Conservation (phyloP, 2,797 vertebrate species). For the Vireo griseus region DNA sequence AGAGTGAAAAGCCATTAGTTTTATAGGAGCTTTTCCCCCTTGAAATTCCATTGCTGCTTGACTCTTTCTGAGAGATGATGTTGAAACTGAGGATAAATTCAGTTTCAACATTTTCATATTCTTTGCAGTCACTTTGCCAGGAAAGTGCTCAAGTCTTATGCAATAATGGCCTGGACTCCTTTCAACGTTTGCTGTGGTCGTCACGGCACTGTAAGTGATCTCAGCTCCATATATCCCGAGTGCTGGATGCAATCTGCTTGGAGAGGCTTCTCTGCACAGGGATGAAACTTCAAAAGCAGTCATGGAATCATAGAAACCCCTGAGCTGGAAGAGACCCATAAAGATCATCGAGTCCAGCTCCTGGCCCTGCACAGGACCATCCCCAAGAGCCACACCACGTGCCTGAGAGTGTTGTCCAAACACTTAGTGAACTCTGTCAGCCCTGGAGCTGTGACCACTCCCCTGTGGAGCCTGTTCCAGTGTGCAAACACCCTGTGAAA, state of each 20-base stretch:
- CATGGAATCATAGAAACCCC: neutral
- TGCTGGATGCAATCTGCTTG: neutral
- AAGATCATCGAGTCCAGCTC: neutral
- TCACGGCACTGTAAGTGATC: neutral
- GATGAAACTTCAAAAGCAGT: neutral
- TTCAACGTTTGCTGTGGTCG: constrained; percentile 10
- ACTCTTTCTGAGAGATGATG: constrained; percentile 44
- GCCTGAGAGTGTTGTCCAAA: neutral
- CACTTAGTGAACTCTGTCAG: neutral
- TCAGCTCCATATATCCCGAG: neutral
- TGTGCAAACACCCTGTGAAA: neutral
- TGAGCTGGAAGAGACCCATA: neutral
- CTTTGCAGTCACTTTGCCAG: constrained; percentile 31
- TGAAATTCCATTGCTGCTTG: constrained; percentile 37
- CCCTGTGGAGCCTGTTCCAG: neutral
- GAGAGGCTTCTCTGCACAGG: neutral
- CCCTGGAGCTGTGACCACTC: neutral
- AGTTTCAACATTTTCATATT: constrained; percentile 52
- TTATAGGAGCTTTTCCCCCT: constrained; percentile 14
- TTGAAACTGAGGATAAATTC: constrained; percentile 51
- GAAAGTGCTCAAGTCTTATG: constrained; percentile 22
- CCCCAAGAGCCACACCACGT: neutral
- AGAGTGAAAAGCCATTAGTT: constrained; percentile 22
- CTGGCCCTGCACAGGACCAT: neutral
- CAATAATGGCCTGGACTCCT: constrained; percentile 11